Conservation (phyloP, 2,797 vertebrate genomes). For the Podarcis siculus region DNA sequence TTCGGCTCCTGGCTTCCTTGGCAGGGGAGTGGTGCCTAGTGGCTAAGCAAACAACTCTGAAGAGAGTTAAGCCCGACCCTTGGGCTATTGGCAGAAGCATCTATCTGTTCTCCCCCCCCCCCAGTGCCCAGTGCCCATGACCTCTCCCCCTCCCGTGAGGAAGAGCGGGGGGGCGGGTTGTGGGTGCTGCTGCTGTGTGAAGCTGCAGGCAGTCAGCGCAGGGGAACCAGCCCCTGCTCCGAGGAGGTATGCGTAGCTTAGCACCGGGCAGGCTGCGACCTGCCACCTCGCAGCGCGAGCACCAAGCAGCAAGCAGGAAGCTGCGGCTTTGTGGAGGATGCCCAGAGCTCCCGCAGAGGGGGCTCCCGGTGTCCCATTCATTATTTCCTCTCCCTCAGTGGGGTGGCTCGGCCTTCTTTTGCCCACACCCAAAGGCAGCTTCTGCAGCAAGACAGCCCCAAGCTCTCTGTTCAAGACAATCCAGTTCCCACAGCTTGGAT, state of each 20-base stretch:
- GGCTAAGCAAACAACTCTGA: constrained; percentile 19
- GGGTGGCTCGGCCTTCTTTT: neutral
- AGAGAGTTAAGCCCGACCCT: constrained; percentile 22
- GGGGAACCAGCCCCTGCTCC: constrained; percentile 43
- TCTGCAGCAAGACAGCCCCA: neutral
- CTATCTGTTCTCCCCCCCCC: neutral
- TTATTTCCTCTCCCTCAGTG: neutral
- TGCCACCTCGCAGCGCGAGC: constrained; percentile 25
- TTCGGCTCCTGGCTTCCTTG: neutral
- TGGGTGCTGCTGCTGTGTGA: neutral
- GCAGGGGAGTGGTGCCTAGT: constrained; percentile 22
- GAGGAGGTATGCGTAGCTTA: constrained; percentile 57
- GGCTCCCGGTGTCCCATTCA: neutral
- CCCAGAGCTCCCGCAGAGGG: neutral
- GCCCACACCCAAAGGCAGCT: neutral
- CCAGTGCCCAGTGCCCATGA: constrained; percentile 22
- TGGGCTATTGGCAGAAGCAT: constrained; percentile 32
- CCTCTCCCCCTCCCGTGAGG: constrained; percentile 15
- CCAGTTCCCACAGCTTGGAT: neutral
- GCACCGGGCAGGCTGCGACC: constrained; percentile 50
- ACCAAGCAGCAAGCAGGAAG: constrained; percentile 16
- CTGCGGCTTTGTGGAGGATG: constrained; percentile 4
- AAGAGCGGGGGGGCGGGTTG: neutral
- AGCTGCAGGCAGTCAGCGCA: constrained; percentile 35
- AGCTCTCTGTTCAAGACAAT: neutral